Base-by-base conservation (phyloP, 2,113 vertebrate genomes). In the Clarias batrachus region DNA sequence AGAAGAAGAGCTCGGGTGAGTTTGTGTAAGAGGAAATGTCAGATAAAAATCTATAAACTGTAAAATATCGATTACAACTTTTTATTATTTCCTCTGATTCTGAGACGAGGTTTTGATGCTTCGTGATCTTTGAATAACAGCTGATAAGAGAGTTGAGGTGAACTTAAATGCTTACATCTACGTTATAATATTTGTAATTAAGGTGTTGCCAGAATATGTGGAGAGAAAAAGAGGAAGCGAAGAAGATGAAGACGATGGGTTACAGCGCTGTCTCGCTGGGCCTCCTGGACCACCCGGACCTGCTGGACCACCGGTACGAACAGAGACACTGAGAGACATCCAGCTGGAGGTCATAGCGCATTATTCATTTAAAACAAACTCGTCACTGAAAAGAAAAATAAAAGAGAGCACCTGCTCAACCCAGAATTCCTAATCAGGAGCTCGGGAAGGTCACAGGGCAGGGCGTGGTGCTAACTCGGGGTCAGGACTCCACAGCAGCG, bases 231-330 rank as follows among this genome's bases (percentile, higher is more conserved):
- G 89, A 41, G 87, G 27, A 59, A 86, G 62, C 87, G 85, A 48
- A 25, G 17, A 84, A 23, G 83, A 81, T 56, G 59, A 84, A 59
- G 60, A 88, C 7, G 74, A 88, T 77, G 23, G 82, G 23, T 91
- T 86, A 66, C 59, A 87, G 8, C 3, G n/a, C 0, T 96, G 96
- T 90, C 86, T 86, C 3, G 87, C 92, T 6, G 93, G 95, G 88
- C 92, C 85, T 0, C 90, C 92, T 0, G 96, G 97, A 81, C 95
- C 85, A 0, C 90, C 92, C 0, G 96, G 97, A 71, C 95, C 93
- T 10, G 83, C 84, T 62, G 97, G 97, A 30, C 95, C 96, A 89
- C 95, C 96, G 96, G 97, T 98, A 88, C 90, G 94, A 4, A 54
- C 17, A 41, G 21, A 48, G 21, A 92, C 16, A 62, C 16, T 12